Evolutionary conservation across 2,797 vertebrate species (phyloP), one percentile per base, ranked within the genome.

Genomic region (Pseudomugil tenellus): DNA sequence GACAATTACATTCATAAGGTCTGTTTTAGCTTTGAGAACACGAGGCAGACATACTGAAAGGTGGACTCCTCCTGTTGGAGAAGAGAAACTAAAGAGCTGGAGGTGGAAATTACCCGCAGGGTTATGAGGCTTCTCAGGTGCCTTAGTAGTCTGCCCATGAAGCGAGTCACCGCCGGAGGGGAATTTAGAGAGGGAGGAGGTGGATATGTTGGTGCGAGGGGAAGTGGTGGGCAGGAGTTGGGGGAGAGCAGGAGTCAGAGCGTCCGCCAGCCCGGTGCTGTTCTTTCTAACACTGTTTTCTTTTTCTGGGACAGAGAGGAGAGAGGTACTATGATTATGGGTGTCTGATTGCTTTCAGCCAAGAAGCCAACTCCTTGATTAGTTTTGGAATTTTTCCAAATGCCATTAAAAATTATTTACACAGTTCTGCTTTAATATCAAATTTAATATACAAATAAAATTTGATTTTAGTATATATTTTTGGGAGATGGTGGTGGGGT

Each of bases 91-190:
- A 26, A 32, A 21, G 66, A 75, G 54, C 35, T 68, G 9, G n/a
- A 21, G 41, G 28, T 35, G 61, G 67, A 68, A 89, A 88, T 94
- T 93, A 93, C 93, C 92, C 67, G 89, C 74, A 66, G 90, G 77
- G 62, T 76, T 85, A 80, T 71, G 83, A 70, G 80, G 59, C 71
- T 83, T 92, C 81, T 83, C 77, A 51, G 91, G 85, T 54, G 85
- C 76, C 82, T 69, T 89, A 81, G 88, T 76, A n/a, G 77, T 73
- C 67, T 72, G 80, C 52, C 80, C 79, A 14, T 58, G 84, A 68
- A 49, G 77, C 6, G 3, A 71, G 66, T 69, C 72, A 9, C 72
- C 77, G 11, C 37, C 61, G 64, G 80, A 60, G 48, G 74, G 58
- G 46, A 67, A 73, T 35, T 80, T 86, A 86, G 83, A 62, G 58